phyloP scores from a whole-genome alignment of 2,113 vertebrate genomes.

The Lutjanus erythropterus region DNA sequence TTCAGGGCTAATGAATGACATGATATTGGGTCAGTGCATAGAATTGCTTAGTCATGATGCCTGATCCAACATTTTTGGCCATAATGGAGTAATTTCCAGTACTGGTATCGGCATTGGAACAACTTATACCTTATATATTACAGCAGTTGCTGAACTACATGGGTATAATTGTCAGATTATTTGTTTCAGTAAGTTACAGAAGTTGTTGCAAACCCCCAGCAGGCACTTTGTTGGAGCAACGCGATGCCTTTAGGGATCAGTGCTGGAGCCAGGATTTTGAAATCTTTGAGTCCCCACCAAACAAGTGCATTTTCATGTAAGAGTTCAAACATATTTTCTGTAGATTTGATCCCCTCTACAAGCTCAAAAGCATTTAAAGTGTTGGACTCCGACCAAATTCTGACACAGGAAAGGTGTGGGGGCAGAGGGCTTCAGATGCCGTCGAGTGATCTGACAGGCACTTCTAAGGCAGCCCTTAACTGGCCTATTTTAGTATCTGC shows the following conservation, averaged over 20 bases:
- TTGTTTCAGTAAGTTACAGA: background rate
- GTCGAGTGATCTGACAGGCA: background rate
- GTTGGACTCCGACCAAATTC: background rate
- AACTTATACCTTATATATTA: too few species aligned
- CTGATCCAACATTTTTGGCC: too few species aligned
- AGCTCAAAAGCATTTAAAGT: background rate
- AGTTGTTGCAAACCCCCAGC: background rate
- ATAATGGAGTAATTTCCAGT: too few species aligned
- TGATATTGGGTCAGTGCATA: too few species aligned
- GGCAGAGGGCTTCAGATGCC: background rate
- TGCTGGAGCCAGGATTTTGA: background rate
- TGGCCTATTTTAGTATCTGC: slow-evolving; percentile 18
- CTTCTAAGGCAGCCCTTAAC: background rate
- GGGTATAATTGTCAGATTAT: background rate
- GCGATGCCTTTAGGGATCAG: background rate
- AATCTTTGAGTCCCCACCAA: background rate
- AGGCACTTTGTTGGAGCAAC: background rate
- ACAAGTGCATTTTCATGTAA: background rate
- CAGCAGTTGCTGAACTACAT: too few species aligned
- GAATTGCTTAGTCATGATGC: too few species aligned
- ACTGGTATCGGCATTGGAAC: too few species aligned
- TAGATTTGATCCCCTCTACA: background rate
- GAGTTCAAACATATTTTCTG: background rate
- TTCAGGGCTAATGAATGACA: too few species aligned
- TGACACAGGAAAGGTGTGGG: background rate